A percentile compares a stretch with the other conserved stretches of the same genome.
Conservation (phyloP, 2,888 invertebrate genomes). For the Rhaphigaster nebulosa region DNA sequence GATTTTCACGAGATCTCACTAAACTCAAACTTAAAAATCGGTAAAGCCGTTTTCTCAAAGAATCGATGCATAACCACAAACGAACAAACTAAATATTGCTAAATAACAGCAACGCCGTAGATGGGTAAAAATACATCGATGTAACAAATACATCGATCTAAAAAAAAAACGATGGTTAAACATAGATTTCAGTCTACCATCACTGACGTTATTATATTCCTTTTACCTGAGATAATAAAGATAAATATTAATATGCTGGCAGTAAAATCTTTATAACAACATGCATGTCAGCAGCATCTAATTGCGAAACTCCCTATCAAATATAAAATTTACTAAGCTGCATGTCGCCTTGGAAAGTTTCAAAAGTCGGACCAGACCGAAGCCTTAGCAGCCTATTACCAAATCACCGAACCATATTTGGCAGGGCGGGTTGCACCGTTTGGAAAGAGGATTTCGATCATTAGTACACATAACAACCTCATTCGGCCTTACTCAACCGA, state of each 20-base stretch:
- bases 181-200: too few species aligned
- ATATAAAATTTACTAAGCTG: background rate
- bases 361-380: background rate
- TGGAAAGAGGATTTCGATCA: slow-evolving; percentile 15
- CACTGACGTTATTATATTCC: too few species aligned
- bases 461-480: background rate
- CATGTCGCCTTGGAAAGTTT: background rate
- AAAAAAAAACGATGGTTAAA: too few species aligned
- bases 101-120: too few species aligned
- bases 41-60: too few species aligned
- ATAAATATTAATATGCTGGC: background rate
- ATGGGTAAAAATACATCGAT: too few species aligned
- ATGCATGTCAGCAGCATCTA: background rate
- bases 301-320: background rate
- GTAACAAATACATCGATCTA: too few species aligned
- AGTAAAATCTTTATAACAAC: background rate
- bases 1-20: too few species aligned
- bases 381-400: background rate
- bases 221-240: too few species aligned
- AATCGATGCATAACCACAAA: too few species aligned
- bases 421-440: background rate
- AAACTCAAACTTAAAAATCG: too few species aligned
- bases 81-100: too few species aligned
- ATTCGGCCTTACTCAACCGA: background rate
- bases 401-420: background rate